Percentiles rank a stretch among this genome's conserved stretches.
These are phyloP conservation scores for Catagonus wagneri DNA, from an alignment of 2,113 vertebrate genomes.

Conservation along the genomic window DNA sequence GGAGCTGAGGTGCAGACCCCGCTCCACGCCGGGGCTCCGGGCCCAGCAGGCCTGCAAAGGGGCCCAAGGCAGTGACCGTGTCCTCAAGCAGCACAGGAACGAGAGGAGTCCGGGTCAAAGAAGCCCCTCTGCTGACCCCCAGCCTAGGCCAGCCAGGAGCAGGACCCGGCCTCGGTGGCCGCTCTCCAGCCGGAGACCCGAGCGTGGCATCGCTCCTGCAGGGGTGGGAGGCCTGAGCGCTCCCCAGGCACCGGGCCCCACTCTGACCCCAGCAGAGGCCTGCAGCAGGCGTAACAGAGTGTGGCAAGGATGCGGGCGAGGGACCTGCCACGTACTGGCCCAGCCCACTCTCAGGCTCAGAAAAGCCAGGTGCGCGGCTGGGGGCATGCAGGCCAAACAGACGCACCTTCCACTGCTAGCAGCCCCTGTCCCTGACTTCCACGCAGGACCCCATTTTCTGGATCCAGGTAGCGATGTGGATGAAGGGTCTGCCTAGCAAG, in stretches of 20 bases:
- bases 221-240: neutral
- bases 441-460: neutral
- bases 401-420: neutral
- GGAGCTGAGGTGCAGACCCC: neutral
- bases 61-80: rapidly evolving
- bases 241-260: rapidly evolving
- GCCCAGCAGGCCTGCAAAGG: too few species aligned
- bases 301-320: neutral
- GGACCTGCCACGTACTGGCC: neutral
- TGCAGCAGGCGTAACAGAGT: neutral
- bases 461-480: neutral
- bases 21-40: neutral
- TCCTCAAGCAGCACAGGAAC: neutral
- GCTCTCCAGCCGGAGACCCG: rapidly evolving
- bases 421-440: neutral
- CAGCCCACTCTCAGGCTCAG: neutral
- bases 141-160: neutral
- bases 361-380: neutral
- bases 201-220: rapidly evolving
- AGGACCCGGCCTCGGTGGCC: neutral
- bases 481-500: neutral
- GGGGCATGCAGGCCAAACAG: neutral
- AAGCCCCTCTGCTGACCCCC: neutral
- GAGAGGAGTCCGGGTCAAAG: neutral
- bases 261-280: neutral